These are phyloP conservation scores for Microctonus aethiopoides DNA, from an alignment of 2,888 invertebrate genomes.

Conservation along the genomic window DNA sequence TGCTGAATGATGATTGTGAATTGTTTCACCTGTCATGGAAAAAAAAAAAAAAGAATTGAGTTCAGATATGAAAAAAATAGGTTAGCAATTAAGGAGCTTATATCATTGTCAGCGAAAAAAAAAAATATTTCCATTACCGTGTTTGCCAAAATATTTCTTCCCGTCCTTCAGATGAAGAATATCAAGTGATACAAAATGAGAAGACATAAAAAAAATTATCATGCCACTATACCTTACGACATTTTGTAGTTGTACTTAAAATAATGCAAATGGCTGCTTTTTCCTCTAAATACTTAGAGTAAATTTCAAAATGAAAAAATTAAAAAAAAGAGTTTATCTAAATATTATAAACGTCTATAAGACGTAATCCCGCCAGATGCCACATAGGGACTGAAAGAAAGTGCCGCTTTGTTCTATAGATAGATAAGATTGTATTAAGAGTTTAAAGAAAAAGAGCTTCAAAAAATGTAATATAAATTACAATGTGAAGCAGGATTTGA, in stretches of 20 bases:
- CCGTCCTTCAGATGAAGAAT: not conserved
- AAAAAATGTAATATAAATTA: not conserved
- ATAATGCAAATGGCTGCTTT: not conserved
- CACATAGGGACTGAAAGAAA: not conserved
- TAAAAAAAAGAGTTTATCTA: not conserved
- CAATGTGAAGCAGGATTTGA: not conserved
- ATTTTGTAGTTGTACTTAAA: not conserved
- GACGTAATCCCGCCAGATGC: not conserved
- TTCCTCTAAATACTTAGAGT: not conserved
- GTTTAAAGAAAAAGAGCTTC: not conserved
- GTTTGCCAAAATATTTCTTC: not conserved
- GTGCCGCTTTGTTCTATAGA: not conserved
- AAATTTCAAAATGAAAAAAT: not conserved
- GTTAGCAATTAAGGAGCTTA: not conserved
- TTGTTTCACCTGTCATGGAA: not conserved
- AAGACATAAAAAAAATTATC: not conserved
- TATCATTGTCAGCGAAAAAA: not conserved
- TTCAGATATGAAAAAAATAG: not conserved
- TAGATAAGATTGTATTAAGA: not conserved
- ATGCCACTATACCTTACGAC: not conserved
- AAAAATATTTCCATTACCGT: not conserved
- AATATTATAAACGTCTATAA: not conserved
- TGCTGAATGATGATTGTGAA: conserved; percentile 2
- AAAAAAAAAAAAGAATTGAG: not conserved
- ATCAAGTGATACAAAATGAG: not conserved